Conservation (phyloP, 30 jellyfish, hydroid and myxozoan genomes). For the Nemopilema nomurai region DNA sequence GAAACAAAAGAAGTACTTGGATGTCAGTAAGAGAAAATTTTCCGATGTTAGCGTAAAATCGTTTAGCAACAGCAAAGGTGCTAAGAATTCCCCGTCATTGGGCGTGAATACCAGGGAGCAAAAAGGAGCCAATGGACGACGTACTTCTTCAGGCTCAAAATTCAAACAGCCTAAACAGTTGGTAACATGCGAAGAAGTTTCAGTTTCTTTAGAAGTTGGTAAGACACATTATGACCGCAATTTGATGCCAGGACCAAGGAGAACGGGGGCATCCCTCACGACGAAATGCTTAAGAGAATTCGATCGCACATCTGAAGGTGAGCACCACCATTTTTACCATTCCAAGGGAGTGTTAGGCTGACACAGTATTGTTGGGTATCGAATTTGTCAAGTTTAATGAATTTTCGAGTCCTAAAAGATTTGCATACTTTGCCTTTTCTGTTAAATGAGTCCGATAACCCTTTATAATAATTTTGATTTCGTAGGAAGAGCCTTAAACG, state of each 20-base stretch:
- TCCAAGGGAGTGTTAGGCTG: too few relatives aligned
- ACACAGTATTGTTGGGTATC: too few relatives aligned
- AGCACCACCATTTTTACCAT: too few relatives aligned
- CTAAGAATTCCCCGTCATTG: not conserved
- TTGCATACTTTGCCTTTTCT: too few relatives aligned
- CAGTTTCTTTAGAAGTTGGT: not conserved
- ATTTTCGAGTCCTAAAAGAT: too few relatives aligned
- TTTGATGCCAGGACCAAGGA: slow-evolving; percentile 51
- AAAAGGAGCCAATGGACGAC: not conserved
- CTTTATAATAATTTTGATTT: too few relatives aligned
- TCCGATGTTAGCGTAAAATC: not conserved
- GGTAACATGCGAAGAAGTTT: not conserved
- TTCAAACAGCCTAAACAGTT: not conserved
- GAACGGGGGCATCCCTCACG: slow-evolving; percentile 31
- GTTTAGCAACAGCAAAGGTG: not conserved
- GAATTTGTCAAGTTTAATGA: too few relatives aligned
- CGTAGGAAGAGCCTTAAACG: not conserved
- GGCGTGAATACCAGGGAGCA: not conserved
- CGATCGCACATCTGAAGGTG: slow-evolving; percentile 57
- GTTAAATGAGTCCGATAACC: too few relatives aligned
- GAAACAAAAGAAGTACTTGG: not conserved
- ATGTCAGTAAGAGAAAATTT: not conserved
- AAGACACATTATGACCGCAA: not conserved
- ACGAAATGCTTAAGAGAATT: slow-evolving; percentile 56
- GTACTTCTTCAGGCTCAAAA: not conserved